Evolutionary conservation across 2,113 vertebrate species (phyloP).

Genomic region (Condylura cristata): DNA sequence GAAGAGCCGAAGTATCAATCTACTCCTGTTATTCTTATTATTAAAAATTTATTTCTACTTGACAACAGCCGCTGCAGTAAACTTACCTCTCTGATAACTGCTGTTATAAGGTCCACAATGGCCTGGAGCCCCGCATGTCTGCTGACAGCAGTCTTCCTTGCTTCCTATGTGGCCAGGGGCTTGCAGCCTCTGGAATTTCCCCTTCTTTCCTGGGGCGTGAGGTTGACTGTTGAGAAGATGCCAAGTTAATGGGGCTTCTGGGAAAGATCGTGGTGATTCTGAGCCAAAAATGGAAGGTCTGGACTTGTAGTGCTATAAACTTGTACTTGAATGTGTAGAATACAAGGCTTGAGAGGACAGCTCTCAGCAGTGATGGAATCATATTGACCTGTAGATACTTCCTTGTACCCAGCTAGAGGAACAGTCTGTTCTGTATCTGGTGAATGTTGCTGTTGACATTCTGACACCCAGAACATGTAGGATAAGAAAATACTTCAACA

Average conservation of each 20-base stretch:
- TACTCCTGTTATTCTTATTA: constrained; percentile 49
- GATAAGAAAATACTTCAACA: neutral
- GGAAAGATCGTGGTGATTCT: neutral
- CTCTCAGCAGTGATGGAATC: neutral
- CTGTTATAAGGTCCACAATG: neutral
- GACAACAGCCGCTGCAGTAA: constrained; percentile 38
- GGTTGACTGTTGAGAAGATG: neutral
- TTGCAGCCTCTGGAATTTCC: neutral
- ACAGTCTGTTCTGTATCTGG: neutral
- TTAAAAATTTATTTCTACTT: constrained; percentile 68
- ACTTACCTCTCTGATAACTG: neutral
- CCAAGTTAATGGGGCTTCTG: neutral
- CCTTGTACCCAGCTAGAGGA: neutral
- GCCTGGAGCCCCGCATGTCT: neutral
- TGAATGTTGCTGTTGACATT: neutral
- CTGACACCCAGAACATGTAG: neutral
- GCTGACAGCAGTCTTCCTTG: neutral
- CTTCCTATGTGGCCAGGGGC: neutral
- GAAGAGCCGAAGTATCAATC: constrained; percentile 14
- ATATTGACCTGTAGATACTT: too few relatives aligned
- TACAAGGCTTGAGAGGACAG: neutral
- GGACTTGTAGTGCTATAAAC: neutral
- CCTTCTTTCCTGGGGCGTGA: neutral
- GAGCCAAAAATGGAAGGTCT: neutral
- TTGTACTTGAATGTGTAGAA: neutral